Conservation (phyloP, 2,797 vertebrate genomes). For the Cygnus olor region DNA sequence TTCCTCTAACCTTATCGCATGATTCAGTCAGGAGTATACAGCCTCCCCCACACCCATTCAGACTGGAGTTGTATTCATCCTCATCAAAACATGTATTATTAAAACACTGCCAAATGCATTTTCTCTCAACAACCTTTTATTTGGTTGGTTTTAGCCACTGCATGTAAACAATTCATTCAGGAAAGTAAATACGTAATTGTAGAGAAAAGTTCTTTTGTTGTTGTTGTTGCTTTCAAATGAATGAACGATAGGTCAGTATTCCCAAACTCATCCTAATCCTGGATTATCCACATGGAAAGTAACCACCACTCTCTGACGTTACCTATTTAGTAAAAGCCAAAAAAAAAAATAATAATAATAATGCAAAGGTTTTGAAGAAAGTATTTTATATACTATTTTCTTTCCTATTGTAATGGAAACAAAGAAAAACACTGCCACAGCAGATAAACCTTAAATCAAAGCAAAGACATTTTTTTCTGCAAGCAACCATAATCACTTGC, state of each 20-base stretch:
- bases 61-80: not conserved
- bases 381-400: not conserved
- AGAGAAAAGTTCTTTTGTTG: not conserved
- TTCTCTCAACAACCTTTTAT: not conserved
- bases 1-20: not conserved
- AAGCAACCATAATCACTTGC: not conserved
- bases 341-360: not conserved
- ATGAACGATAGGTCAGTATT: not conserved
- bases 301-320: not conserved
- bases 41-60: not conserved
- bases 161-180: not conserved
- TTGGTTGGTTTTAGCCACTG: not conserved
- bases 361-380: not conserved
- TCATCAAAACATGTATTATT: not conserved
- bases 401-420: not conserved
- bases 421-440: not conserved
- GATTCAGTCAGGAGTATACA: not conserved
- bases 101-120: not conserved
- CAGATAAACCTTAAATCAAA: not conserved
- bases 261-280: not conserved
- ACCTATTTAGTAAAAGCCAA: not conserved
- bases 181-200: not conserved
- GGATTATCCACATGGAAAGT: not conserved
- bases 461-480: not conserved
- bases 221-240: not conserved